These are phyloP conservation scores for Gavia stellata DNA, from an alignment of 2,113 vertebrate species.

Conservation along the genomic window DNA sequence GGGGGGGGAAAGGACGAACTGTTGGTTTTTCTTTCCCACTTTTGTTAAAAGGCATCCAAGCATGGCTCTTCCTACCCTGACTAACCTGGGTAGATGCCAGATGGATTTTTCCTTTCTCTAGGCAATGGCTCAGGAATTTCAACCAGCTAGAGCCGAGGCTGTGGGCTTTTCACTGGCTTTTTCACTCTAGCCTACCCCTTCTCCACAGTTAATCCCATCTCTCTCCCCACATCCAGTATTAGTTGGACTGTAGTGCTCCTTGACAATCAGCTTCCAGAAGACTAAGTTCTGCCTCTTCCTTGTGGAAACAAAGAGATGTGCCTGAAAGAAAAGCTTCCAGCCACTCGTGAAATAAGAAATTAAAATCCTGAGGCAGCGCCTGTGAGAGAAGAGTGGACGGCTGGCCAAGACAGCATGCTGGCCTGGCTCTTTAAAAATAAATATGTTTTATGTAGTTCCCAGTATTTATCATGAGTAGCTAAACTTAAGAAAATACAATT, in stretches of 20 bases:
- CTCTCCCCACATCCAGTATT: constrained; percentile 3
- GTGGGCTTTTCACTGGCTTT: constrained; percentile 39
- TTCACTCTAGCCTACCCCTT: constrained; percentile 44
- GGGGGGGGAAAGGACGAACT: constrained; percentile 1
- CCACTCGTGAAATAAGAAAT: background rate
- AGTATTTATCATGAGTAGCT: constrained; percentile 37
- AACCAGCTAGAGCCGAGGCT: background rate
- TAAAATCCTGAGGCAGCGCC: background rate
- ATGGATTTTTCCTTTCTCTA: constrained; percentile 48
- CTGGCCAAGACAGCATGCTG: background rate
- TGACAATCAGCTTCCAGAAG: constrained; percentile 36
- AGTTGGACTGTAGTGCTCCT: background rate
- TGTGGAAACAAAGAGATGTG: constrained; percentile 30
- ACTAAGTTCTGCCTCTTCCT: constrained; percentile 14
- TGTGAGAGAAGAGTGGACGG: background rate
- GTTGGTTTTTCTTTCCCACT: constrained; percentile 51
- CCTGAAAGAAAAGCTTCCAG: constrained; percentile 37
- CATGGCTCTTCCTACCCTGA: constrained; percentile 40
- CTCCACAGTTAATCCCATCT: constrained; percentile 25
- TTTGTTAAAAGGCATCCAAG: constrained; percentile 59
- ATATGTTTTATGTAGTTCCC: background rate
- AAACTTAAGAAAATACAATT: constrained; percentile 24
- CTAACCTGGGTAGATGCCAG: constrained; percentile 41
- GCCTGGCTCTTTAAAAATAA: background rate
- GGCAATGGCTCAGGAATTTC: constrained; percentile 56